Base-by-base conservation (phyloP, 2,113 vertebrate species). In the Phalacrocorax brasilianus region DNA sequence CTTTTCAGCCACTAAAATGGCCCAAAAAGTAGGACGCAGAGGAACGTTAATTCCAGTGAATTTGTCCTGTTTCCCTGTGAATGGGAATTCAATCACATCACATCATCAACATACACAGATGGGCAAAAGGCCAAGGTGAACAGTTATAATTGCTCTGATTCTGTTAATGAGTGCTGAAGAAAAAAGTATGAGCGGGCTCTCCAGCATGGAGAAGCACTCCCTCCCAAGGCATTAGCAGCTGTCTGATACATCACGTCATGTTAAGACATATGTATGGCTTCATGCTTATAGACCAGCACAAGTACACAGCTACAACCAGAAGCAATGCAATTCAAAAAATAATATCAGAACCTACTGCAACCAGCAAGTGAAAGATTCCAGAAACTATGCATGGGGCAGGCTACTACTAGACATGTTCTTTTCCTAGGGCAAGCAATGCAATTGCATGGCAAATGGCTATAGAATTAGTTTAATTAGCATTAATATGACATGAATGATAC, bases 401-500 rank as follows among this genome's bases (percentile, higher is more conserved):
- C 40, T 30, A 33, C n/a, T 62, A 27, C 0, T 0, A 75, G 62
- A 35, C 23, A n/a, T 0, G 1, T 11, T 78, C 9, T 83, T 63
- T 78, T 78, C 32, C 24, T 38, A 67, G 40, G 22, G 24, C 32
- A 83, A 78, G 59, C 16, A 27, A 45, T 30, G 40, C 32, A 73
- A 44, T 62, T 78, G 35, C 47, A n/a, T 68, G 59, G 42, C 68
- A 88, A 62, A 38, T 62, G 19, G 20, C 33, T 79, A 32, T 33
- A 68, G 49, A 84, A 52, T n/a, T 73, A 77, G 49, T 14, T 45
- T 45, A 63, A 40, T 74, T 66, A 14, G 44, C 33, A 42, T 45
- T 73, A 72, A 38, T 50, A 44, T 62, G 61, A 45, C 15, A 67
- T 45, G 56, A 74, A 56, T 56, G 3, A 20, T 49, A 49, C 30